phyloP scores from a whole-genome alignment of 2,113 vertebrate genomes.

The Pogonocichla stellata region DNA sequence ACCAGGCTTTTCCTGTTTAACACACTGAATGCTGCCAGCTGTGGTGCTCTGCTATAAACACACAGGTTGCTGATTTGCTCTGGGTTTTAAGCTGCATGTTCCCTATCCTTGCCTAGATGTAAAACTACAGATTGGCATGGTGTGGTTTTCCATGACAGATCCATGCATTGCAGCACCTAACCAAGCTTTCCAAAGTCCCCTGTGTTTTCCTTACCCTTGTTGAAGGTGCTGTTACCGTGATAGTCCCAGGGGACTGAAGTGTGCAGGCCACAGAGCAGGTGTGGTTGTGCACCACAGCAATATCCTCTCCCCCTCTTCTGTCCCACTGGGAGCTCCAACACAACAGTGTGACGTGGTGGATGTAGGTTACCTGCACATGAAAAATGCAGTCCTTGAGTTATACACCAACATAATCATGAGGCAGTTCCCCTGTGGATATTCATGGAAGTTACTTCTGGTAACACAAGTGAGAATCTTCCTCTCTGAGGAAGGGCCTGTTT shows the following conservation, averaged over 20 bases:
- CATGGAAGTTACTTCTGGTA: not conserved
- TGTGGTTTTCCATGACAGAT: not conserved
- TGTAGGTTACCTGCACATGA: not conserved
- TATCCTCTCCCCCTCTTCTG: not conserved
- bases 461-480: accelerated
- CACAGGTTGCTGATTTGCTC: not conserved
- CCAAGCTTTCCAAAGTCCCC: not conserved
- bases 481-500: not conserved
- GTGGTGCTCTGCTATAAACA: not conserved
- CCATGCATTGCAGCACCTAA: not conserved
- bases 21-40: not conserved
- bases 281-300: accelerated
- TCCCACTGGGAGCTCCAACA: not conserved
- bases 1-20: not conserved
- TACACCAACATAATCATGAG: not conserved
- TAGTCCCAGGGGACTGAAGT: not conserved
- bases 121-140: accelerated
- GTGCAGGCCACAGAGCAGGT: not conserved
- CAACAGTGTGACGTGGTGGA: accelerated
- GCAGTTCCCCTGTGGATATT: not conserved
- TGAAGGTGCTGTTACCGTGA: not conserved
- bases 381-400: not conserved
- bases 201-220: not conserved
- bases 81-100: not conserved
- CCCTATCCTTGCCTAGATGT: not conserved